Conservation (phyloP, 1,140 invertebrate species). For the Cydia amplana region DNA sequence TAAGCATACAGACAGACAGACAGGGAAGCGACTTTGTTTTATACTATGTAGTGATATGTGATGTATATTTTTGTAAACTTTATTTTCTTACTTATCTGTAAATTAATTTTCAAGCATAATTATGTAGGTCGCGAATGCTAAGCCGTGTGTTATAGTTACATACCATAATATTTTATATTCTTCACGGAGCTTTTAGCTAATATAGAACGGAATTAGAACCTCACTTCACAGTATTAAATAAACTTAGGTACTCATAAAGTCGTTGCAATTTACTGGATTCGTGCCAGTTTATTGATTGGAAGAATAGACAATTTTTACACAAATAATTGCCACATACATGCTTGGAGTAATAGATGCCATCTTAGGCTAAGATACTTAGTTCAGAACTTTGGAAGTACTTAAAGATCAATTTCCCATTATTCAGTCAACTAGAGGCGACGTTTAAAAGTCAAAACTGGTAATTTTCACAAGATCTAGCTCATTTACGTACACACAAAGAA, state of each 20-base stretch:
- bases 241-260: neutral
- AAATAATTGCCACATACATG: neutral
- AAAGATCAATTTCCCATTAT: neutral
- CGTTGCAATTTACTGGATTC: neutral
- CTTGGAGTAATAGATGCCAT: neutral
- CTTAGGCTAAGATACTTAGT: neutral
- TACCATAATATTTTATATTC: neutral
- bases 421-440: neutral
- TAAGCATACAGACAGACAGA: too few species aligned
- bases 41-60: too few species aligned
- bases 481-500: neutral
- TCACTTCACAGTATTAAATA: conserved; percentile 4
- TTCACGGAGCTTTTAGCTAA: neutral
- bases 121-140: too few species aligned
- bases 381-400: neutral
- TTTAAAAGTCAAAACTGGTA: neutral
- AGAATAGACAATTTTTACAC: neutral
- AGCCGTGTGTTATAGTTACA: too few species aligned
- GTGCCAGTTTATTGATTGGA: neutral
- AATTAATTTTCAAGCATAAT: too few species aligned
- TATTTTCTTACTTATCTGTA: too few species aligned
- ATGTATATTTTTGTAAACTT: too few species aligned
- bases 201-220: too few species aligned
- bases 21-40: too few species aligned
- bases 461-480: conserved; percentile 17